A percentile compares a stretch with the other conserved stretches of the same genome.
Conservation (phyloP, 2,113 vertebrate species). For the Acrocephalus arundinaceus region DNA sequence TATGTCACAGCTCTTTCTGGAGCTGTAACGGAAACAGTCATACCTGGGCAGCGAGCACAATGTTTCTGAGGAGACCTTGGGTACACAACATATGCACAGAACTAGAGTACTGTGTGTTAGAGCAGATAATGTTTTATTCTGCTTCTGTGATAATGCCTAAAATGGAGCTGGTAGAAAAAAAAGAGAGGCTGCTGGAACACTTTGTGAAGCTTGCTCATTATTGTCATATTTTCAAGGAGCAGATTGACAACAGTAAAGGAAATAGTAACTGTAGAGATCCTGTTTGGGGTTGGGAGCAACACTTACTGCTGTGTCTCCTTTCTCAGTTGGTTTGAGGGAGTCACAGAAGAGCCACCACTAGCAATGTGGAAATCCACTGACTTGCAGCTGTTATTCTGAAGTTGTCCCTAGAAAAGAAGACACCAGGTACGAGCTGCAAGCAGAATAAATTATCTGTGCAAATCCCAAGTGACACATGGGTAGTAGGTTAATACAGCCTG, state of each 20-base stretch:
- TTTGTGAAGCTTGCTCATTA: background rate
- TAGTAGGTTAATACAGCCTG: background rate
- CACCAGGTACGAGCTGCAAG: background rate
- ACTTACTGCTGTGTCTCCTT: background rate
- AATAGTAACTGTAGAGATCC: background rate
- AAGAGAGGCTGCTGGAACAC: background rate
- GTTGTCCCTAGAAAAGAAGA: background rate
- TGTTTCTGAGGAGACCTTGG: background rate
- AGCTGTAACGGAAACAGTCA: background rate
- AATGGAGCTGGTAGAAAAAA: background rate
- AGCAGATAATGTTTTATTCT: background rate
- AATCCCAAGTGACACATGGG: background rate
- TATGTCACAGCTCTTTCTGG: background rate
- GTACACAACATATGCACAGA: accelerated
- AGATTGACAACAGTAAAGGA: background rate
- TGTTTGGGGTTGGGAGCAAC: background rate
- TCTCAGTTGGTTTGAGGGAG: background rate
- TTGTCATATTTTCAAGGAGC: background rate
- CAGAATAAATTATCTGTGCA: background rate
- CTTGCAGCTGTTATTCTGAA: background rate
- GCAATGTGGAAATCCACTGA: background rate
- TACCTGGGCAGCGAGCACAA: background rate
- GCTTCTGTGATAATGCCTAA: background rate
- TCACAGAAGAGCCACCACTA: background rate
- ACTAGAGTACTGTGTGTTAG: background rate